Evolutionary conservation across 2,888 invertebrate species (phyloP), one percentile per base, ranked within the genome.

Genomic region (Agrenia bidenticulata): DNA sequence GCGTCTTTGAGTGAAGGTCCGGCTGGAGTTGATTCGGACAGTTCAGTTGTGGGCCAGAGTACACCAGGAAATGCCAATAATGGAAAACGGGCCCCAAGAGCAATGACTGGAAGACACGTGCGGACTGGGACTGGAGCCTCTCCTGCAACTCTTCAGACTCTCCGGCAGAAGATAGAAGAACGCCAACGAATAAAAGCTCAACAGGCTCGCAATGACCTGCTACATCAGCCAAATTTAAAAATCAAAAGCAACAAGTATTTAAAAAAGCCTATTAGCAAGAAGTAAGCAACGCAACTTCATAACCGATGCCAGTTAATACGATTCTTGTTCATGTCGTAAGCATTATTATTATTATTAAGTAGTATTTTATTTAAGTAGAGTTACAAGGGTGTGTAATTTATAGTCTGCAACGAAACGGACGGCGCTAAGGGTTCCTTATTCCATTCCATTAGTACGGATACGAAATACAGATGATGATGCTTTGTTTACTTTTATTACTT

Each of bases 91-190:
- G 78, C 80, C n/a, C 78, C 79, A n/a, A 70, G 81, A 39, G 80
- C 81, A n/a, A 77, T 81, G 67, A 81, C 81, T 2, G 70, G 70
- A 80, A 78, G 80, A 65, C 81, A 81, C 72, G 81, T 81, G 17
- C 76, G 80, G 21, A 79, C 80, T 21, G 81, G 81, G 17, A 81
- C 81, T 2, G 81, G 81, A 45, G 81, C 81, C 49, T 80, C 79
- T 23, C 79, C 80, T 9, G 76, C 79, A 9, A 81, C 81, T 0
- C 77, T 81, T 15, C 76, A 79, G 11, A 79, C 79, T n/a, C 77
- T 81, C 19, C 77, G 80, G n/a, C 78, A 79, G 54, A 80, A 81
- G 68, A 79, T 81, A 39, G 78, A 81, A 70, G 80, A 80, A 65
- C 77, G 80, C 50, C 79, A 80, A 70, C 76, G 78, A 66, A 73